A percentile compares a stretch with the other conserved stretches of the same genome.
Conservation (phyloP, 2,888 invertebrate species). For the Latheticus oryzae region DNA sequence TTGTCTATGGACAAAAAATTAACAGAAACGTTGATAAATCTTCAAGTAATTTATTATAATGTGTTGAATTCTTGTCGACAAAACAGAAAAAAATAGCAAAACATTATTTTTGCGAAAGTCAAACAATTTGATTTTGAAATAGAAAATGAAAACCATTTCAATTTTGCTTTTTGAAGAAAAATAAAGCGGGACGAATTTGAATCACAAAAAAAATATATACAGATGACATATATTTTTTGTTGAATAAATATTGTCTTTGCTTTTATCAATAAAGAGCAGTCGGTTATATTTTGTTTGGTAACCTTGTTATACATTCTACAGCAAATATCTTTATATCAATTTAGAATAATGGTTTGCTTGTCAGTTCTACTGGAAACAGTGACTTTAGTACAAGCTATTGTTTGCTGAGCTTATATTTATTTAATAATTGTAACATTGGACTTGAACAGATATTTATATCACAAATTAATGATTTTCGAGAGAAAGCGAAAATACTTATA, state of each 20-base stretch:
- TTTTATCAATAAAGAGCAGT: constrained; percentile 14
- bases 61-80: constrained; percentile 7
- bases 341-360: constrained; percentile 1
- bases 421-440: too few relatives aligned
- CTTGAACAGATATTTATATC: too few relatives aligned
- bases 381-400: too few relatives aligned
- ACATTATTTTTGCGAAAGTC: constrained; percentile 2
- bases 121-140: too few relatives aligned
- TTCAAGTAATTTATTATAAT: constrained; percentile 10
- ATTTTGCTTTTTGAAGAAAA: too few relatives aligned
- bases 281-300: constrained; percentile 4
- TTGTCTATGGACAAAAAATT: constrained; percentile 17
- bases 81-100: constrained; percentile 17
- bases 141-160: background rate
- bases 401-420: too few relatives aligned
- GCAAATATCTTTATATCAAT: constrained; percentile 3
- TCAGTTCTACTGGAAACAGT: too few relatives aligned
- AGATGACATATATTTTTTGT: constrained; percentile 11
- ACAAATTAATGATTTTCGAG: too few relatives aligned
- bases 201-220: too few relatives aligned
- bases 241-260: constrained; percentile 21
- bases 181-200: too few relatives aligned
- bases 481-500: too few relatives aligned
- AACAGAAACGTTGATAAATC: constrained; percentile 17
- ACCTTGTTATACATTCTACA: constrained; percentile 11